phyloP scores from a whole-genome alignment of 1,140 invertebrate species.

The Drosophila funebris region DNA sequence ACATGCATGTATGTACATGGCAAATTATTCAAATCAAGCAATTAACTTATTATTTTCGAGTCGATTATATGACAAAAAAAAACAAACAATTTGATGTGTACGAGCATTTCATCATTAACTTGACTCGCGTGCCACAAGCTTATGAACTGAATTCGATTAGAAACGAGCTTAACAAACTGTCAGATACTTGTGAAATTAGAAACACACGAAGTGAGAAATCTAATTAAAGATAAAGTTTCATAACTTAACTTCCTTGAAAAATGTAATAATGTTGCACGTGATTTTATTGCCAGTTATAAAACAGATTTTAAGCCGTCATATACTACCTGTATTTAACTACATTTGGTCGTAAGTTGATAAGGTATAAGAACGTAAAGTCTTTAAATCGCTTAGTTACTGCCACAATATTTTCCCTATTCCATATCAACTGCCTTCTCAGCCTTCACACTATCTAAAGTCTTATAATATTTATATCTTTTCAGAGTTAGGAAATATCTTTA shows the following conservation, averaged over 20 bases:
- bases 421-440: background rate
- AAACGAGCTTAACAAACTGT: conserved; percentile 4
- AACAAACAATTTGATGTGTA: conserved; percentile 40
- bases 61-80: conserved; percentile 38
- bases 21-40: conserved; percentile 73
- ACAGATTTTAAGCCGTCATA: background rate
- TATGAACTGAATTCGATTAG: background rate
- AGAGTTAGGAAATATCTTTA: no score
- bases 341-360: no score
- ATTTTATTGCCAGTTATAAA: conserved; percentile 23
- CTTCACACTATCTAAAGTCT: background rate
- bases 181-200: conserved; percentile 16
- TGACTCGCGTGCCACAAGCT: conserved; percentile 39
- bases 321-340: background rate
- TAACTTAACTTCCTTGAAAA: background rate
- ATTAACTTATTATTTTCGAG: conserved; percentile 71
- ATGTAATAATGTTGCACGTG: conserved; percentile 8
- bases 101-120: conserved; percentile 29
- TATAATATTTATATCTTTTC: no score
- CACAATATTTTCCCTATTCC: background rate
- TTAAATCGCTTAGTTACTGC: background rate
- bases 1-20: conserved; percentile 9
- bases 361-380: background rate
- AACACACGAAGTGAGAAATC: background rate
- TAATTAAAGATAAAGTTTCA: background rate